phyloP scores from a whole-genome alignment of 2,888 invertebrate genomes.

The Cremastinae sp. region DNA sequence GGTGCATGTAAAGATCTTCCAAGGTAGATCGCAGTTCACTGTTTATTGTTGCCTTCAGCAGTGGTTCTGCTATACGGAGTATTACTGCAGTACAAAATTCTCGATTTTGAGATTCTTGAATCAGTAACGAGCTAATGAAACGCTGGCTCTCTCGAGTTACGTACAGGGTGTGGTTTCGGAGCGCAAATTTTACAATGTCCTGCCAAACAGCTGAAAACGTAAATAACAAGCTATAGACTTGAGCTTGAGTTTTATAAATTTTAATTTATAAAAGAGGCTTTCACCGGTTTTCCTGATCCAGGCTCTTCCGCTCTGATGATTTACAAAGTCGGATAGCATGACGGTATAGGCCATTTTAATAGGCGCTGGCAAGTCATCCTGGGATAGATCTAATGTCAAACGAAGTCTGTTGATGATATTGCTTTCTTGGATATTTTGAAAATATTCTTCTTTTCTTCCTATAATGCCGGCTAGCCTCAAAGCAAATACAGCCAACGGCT shows the following conservation, averaged over 20 bases:
- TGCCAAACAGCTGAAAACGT: conserved; percentile 83
- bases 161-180: conserved; percentile 87
- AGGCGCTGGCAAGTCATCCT: conserved; percentile 82
- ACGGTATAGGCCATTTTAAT: conserved; percentile 86
- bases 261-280: conserved; percentile 17
- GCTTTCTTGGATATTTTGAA: conserved; percentile 82
- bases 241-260: too few species aligned
- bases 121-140: conserved; percentile 81
- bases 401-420: conserved; percentile 79
- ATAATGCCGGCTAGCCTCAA: conserved; percentile 84
- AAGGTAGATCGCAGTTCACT: conserved; percentile 70
- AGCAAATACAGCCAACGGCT: conserved; percentile 83
- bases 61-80: conserved; percentile 82
- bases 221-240: conserved; percentile 1
- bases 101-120: conserved; percentile 69
- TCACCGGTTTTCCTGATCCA: conserved; percentile 82
- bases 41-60: conserved; percentile 83
- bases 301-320: conserved; percentile 84
- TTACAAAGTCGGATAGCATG: conserved; percentile 83
- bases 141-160: conserved; percentile 86
- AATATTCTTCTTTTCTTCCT: conserved; percentile 83
- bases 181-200: conserved; percentile 84
- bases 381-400: conserved; percentile 72
- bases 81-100: conserved; percentile 83
- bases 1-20: conserved; percentile 81